Evolutionary conservation across 2,113 vertebrate genomes (phyloP), one percentile per base, ranked within the genome.

Genomic region (Atrichornis clamosus): DNA sequence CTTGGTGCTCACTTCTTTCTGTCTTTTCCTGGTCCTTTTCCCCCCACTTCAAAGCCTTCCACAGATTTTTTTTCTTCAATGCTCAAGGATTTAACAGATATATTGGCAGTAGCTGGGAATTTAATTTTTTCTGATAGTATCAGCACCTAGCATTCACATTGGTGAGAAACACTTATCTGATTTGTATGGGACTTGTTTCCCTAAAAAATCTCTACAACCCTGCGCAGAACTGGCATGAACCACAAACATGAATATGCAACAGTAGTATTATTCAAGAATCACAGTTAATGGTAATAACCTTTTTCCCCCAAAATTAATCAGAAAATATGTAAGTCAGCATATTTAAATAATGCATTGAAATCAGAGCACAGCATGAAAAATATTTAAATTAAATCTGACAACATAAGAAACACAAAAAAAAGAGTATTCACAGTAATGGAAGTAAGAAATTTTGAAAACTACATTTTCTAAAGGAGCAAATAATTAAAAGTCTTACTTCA

Each of bases 331-430:
- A 96, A 95, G 75, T 95, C 96, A 90, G 93, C 93, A 86, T 88
- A 93, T 95, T 96, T 96, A 94, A 94, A 95, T 97, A 92, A 94
- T 53, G 26, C 65, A 90, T 53, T 96, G 76, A 96, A 96, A 94
- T 90, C 75, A 93, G 72, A 96, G 75, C 82, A 81, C 85, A 94
- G 92, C 76, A 80, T 87, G 90, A 90, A 90, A 81, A 93, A 88
- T 93, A 96, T 90, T 95, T 88, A 95, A 96, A 96, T 95, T 94
- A 80, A 83, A 84, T 90, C 85, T 94, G 87, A 53, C 91, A 85
- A 89, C 59, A 70, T 42, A 46, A 91, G 37, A 85, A 89, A 92
- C 63, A 49, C 2, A 26, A 59, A 81, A 65, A 76, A 72, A 84
- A 59, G 37, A 42, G 15, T 75, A 68, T 87, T 94, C 77, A 65